Percentiles rank a stretch among this genome's conserved stretches.
phyloP scores from a whole-genome alignment of 2,113 vertebrate species.

The Cyprinodon brontotheroides region DNA sequence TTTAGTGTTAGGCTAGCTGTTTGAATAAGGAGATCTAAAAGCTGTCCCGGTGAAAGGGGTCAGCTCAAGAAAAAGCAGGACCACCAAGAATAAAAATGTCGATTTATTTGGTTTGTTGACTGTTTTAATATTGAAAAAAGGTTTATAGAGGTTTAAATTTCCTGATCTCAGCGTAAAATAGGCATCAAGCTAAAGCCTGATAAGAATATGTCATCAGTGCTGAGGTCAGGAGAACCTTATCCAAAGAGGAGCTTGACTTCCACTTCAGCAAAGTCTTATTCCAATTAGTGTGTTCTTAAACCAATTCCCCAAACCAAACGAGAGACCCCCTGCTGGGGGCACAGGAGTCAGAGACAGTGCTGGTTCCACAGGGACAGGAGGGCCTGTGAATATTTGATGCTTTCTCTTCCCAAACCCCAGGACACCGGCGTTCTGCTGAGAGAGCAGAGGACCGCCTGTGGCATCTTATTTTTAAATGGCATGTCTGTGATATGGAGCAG shows the following conservation, averaged over 20 bases:
- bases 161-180: too few species aligned
- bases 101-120: too few species aligned
- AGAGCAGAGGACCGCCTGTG: conserved; percentile 9
- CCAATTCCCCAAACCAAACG: conserved; percentile 9
- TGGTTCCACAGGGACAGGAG: conserved; percentile 23
- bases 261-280: background rate
- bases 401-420: conserved; percentile 24
- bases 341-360: background rate
- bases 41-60: too few species aligned
- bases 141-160: too few species aligned
- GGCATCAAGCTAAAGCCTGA: conserved; percentile 6
- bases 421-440: conserved; percentile 7
- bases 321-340: conserved; percentile 23
- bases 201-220: conserved; percentile 15
- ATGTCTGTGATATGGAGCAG: conserved; percentile 6
- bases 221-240: conserved; percentile 7
- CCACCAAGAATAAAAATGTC: too few species aligned
- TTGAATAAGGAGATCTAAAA: too few species aligned
- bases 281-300: background rate
- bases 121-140: too few species aligned
- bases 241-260: background rate
- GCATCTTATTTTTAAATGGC: conserved; percentile 5
- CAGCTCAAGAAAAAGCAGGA: too few species aligned
- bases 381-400: conserved; percentile 65
- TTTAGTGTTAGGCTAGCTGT: too few species aligned